Evolutionary conservation across 2,888 invertebrate species (phyloP), one percentile per base, ranked within the genome.

Genomic region (Drosophila mimetica): DNA sequence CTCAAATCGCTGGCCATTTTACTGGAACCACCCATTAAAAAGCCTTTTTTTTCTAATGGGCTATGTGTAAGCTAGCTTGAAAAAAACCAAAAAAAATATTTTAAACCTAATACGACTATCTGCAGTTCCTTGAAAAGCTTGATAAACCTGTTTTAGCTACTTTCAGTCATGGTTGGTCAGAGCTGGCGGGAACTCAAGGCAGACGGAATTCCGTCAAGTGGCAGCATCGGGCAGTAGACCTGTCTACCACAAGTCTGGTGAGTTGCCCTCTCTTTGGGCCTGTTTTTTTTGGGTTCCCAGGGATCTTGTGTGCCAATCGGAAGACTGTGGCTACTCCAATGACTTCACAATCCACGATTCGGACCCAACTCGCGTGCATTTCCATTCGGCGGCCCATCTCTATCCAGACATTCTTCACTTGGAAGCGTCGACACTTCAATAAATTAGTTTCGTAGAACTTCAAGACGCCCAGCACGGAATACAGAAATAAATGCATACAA

Each of bases 131-230:
- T n/a, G n/a, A n/a, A 18, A 18, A 8, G n/a, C 4, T 1, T 22
- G 1, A 14, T 8, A 4, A 3, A 22, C n/a, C n/a, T 5, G 25
- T 28, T 11, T 46, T 46, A 16, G 46, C 46, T 46, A 30, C 30
- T 46, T 30, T 46, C 5, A n/a, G 2, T 14, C 14, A 13, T 16
- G 13, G 1, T 30, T 18, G 7, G 11, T 8, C 55, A 55, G 8
- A 36, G 36, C 55, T 57, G 55, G 14, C 25, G 50, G 34, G 34
- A 65, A 65, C 54, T 58, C 57, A 69, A 76, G 71, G 80, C 82
- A 89, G 88, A 88, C 89, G 76, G 80, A 77, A 75, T 77, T 78
- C 87, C 87, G 87, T 88, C 87, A 87, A 88, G 87, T 88, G 87
- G 89, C 84, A 83, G 77, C 86, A 80, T 76, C 75, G 77, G 70